A percentile compares a stretch with the other conserved stretches of the same genome.
Evolutionary conservation across 2,888 invertebrate genomes (phyloP).

Genomic region (Creontiades dilutus): DNA sequence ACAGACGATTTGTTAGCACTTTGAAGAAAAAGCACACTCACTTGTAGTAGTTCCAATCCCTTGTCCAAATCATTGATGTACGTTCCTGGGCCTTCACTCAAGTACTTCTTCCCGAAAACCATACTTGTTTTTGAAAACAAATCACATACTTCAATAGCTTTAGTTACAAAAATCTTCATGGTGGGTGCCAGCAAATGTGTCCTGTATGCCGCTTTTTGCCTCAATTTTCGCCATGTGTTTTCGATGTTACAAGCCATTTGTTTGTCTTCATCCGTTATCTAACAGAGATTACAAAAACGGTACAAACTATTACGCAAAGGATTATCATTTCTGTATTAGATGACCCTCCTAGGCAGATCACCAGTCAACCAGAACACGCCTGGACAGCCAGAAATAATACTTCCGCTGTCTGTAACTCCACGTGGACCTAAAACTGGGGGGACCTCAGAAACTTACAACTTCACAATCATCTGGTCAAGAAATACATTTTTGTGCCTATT

Average conservation of each 20-base stretch:
- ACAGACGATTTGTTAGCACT: background rate
- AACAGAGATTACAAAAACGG: too few species aligned
- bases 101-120: conserved; percentile 63
- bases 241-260: conserved; percentile 21
- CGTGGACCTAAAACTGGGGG: too few species aligned
- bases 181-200: conserved; percentile 51
- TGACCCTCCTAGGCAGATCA: too few species aligned
- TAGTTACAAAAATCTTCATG: conserved; percentile 57
- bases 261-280: conserved; percentile 52
- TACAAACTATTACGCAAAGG: too few species aligned
- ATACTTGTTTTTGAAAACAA: conserved; percentile 52
- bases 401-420: too few species aligned
- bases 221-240: conserved; percentile 38
- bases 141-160: conserved; percentile 57
- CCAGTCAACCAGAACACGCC: too few species aligned
- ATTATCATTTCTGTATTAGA: too few species aligned
- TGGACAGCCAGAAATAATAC: too few species aligned
- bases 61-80: conserved; percentile 55
- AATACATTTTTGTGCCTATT: too few species aligned
- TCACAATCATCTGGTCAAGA: too few species aligned
- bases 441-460: too few species aligned
- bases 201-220: conserved; percentile 53
- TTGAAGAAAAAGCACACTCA: conserved; percentile 11
- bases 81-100: conserved; percentile 60
- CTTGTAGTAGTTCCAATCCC: conserved; percentile 41